Base-by-base conservation (phyloP, 1,140 invertebrate species). In the Harlomillsia oculata region DNA sequence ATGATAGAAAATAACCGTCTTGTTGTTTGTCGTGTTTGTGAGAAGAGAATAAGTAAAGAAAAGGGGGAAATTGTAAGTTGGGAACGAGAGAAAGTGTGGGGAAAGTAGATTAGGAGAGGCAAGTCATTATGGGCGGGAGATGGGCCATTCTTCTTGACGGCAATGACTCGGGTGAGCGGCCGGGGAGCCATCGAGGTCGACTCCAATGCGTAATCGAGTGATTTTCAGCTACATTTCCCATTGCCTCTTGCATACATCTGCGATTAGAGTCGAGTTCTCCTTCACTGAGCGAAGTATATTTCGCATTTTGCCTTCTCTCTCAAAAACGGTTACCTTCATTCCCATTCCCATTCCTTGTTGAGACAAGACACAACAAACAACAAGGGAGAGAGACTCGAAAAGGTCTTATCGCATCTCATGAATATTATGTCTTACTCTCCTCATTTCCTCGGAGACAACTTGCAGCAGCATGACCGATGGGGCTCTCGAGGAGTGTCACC, bases 181-280 rank as follows among this genome's bases (percentile, higher is more conserved):
- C 39, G 29, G 37, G 49, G 49, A 52, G 53, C 45, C 50, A 55
- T 46, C 60, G 37, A 59, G 52, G 60, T 51, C 57, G 52, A 29
- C 41, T 37, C 43, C 43, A 62, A 59, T 55, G 56, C 52, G 60
- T 59, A 63, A 63, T 59, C 49, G 60, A 59, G 61, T 63, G 61
- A 63, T 63, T 63, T 63, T 63, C 61, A 59, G 58, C 51, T 59
- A 60, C 61, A 63, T 63, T 63, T 60, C 56, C 40, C 61, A 54
- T 56, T 56, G 30, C 50, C 46, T 51, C 58, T 54, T 60, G 58
- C 58, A 60, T 60, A 60, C 58, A 60, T 60, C 58, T 55, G 30
- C 43, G 50, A 59, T 53, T 53, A 59, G 53, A 34, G 46, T 43
- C 56, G 30, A 53, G 18, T 3, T 16, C n/a, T 14, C 34, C 14